A percentile compares a stretch with the other conserved stretches of the same genome.
Conservation (phyloP, 2,113 vertebrate species). For the Corythaixoides concolor region DNA sequence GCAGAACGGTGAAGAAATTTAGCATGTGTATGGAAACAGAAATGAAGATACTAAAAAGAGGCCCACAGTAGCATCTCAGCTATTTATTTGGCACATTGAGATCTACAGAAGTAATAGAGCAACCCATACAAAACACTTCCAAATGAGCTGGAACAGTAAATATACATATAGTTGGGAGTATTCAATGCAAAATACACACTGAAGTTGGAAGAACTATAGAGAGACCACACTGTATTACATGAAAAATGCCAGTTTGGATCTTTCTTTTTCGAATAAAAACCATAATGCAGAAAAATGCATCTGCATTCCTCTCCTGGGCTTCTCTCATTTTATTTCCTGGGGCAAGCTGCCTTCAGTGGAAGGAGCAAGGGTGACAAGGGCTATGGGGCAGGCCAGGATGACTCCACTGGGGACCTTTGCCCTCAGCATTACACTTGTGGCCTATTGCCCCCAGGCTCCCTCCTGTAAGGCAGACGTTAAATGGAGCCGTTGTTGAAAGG, state of each 20-base stretch:
- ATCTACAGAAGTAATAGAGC: not conserved
- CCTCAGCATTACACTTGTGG: not conserved
- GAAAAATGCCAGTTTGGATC: not conserved
- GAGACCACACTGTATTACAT: not conserved
- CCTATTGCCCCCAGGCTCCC: not conserved
- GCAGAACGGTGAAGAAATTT: not conserved
- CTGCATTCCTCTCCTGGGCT: not conserved
- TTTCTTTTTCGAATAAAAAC: fast-evolving
- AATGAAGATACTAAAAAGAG: not conserved
- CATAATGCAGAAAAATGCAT: not conserved
- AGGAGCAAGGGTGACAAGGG: not conserved
- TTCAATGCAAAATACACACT: not conserved
- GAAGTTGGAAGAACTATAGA: not conserved
- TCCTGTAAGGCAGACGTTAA: not conserved
- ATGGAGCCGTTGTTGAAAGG: not conserved
- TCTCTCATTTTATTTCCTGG: not conserved
- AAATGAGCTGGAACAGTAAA: not conserved
- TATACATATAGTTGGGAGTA: not conserved
- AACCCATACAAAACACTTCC: not conserved
- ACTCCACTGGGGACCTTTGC: not conserved
- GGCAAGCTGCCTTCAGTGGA: not conserved
- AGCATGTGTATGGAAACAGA: not conserved
- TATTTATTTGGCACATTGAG: not conserved
- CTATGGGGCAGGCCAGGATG: not conserved
- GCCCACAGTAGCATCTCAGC: not conserved